Conservation (phyloP, 2,888 invertebrate genomes). For the Escarpia spicata region DNA sequence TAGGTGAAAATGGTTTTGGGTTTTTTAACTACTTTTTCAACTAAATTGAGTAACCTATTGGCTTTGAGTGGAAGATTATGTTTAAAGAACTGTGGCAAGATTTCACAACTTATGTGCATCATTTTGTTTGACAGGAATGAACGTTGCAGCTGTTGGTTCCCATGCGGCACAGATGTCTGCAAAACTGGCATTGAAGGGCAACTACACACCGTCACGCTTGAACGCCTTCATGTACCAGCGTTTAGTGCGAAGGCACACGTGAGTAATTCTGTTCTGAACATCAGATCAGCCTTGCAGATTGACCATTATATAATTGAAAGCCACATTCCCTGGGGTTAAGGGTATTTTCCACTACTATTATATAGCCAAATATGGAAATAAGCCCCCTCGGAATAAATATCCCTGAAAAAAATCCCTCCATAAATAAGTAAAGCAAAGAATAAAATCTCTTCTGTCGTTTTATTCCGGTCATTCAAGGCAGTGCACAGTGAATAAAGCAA, state of each 20-base stretch:
- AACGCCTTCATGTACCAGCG: slow-evolving; percentile 56
- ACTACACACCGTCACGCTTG: slow-evolving; percentile 52
- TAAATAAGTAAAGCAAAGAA: no score
- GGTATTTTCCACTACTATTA: background rate
- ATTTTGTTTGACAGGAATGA: slow-evolving; percentile 36
- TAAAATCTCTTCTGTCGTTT: no score
- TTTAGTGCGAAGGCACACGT: slow-evolving; percentile 41
- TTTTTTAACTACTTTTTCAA: no score
- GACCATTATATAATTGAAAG: background rate
- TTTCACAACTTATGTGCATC: background rate
- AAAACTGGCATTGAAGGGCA: slow-evolving; percentile 52
- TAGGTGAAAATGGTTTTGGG: no score
- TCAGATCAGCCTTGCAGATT: no score
- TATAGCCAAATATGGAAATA: no score
- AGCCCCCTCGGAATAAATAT: no score
- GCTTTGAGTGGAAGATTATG: no score
- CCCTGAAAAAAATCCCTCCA: no score
- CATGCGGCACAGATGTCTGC: slow-evolving; percentile 53
- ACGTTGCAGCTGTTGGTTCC: slow-evolving; percentile 51
- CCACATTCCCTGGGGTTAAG: background rate
- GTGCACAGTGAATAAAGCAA: no score
- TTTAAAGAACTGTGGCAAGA: background rate
- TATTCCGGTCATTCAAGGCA: no score
- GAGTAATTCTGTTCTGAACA: background rate
- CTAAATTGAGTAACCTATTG: no score